A percentile compares a stretch with the other conserved stretches of the same genome.
Conservation (phyloP, 2,797 vertebrate species). For the Platalea minor region DNA sequence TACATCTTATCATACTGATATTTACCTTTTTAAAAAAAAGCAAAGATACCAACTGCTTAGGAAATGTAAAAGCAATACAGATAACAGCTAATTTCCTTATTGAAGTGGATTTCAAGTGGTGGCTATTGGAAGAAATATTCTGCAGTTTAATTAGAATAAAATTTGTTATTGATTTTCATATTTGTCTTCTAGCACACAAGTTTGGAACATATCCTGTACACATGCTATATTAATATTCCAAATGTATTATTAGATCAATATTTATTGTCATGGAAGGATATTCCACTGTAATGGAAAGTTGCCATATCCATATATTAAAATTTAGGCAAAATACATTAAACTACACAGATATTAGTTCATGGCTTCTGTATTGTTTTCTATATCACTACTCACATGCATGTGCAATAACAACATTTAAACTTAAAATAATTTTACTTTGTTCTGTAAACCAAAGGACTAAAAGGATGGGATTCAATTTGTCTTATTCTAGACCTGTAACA, state of each 20-base stretch:
- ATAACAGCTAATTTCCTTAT: conserved; percentile 6
- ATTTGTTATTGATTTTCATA: conserved; percentile 62
- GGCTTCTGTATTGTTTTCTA: neutral
- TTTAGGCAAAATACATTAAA: conserved; percentile 6
- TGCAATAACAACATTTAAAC: neutral
- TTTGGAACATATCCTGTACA: conserved; percentile 36
- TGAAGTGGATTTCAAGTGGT: conserved; percentile 3
- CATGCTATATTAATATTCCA: conserved; percentile 5
- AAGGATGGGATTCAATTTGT: neutral
- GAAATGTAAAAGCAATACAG: neutral
- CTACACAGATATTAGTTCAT: neutral
- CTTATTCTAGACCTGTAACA: neutral
- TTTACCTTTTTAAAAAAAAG: neutral
- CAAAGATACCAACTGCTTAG: neutral
- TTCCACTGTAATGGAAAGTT: neutral
- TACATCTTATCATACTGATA: neutral
- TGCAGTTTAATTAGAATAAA: conserved; percentile 50
- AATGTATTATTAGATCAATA: conserved; percentile 41
- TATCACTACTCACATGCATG: neutral
- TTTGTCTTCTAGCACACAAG: conserved; percentile 42
- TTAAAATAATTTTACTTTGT: neutral
- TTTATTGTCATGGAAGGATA: conserved; percentile 22
- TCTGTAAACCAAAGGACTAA: neutral
- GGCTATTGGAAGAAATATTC: conserved; percentile 33
- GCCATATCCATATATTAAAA: neutral